Evolutionary conservation across 1,140 invertebrate species (phyloP).

Genomic region (Bombus terrestris): DNA sequence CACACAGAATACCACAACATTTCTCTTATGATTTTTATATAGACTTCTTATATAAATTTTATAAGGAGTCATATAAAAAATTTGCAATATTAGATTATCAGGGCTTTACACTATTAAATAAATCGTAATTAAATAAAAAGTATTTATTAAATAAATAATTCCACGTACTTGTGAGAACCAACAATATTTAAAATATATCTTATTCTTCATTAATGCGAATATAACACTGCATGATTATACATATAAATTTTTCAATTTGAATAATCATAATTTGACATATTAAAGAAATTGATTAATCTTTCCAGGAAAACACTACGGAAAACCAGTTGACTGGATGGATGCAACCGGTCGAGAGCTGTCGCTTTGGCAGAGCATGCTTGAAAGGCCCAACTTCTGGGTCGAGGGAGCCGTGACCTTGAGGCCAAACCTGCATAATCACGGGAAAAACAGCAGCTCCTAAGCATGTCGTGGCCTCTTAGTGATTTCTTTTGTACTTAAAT

Average conservation of each 20-base stretch:
- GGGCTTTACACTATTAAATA: no score
- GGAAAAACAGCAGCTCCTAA: constrained; percentile 73
- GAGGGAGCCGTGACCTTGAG: constrained; percentile 94
- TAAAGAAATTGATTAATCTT: constrained; percentile 9
- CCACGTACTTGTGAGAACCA: no score
- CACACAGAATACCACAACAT: no score
- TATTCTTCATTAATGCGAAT: no score
- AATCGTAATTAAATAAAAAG: no score
- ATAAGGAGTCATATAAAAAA: no score
- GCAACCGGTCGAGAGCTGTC: constrained; percentile 94
- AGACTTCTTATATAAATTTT: no score
- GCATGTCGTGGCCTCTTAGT: neutral
- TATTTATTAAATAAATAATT: no score
- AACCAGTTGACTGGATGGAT: constrained; percentile 97
- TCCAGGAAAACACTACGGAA: constrained; percentile 92
- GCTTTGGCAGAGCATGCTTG: constrained; percentile 97
- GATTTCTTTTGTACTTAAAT: constrained; percentile 8
- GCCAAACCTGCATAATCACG: constrained; percentile 88
- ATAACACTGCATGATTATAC: no score
- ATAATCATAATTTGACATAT: neutral
- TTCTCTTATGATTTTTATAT: no score
- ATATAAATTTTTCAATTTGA: neutral
- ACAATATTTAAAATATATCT: no score
- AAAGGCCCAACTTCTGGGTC: constrained; percentile 97
- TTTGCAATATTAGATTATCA: no score